These are phyloP conservation scores for Babyrousa celebensis DNA, from an alignment of 2,797 vertebrate genomes.

Conservation along the genomic window DNA sequence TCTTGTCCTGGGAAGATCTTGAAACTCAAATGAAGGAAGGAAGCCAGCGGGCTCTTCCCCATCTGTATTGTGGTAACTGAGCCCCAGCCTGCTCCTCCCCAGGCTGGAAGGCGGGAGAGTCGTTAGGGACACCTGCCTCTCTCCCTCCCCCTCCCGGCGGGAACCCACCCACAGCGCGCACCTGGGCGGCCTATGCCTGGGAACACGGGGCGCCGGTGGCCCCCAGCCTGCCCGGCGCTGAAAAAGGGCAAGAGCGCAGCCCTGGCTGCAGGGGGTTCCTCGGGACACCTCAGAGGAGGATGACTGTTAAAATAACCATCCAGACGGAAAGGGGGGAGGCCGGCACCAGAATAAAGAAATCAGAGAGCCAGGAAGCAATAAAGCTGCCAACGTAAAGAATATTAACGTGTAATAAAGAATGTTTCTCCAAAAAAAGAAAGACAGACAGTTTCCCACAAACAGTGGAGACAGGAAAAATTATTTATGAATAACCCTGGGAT, in stretches of 20 bases:
- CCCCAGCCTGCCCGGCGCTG: neutral
- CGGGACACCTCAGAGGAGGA: neutral
- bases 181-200: slow-evolving; percentile 69
- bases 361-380: neutral
- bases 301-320: slow-evolving; percentile 43
- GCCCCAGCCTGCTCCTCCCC: slow-evolving; percentile 23
- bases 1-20: slow-evolving; percentile 11
- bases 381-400: neutral
- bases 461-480: neutral
- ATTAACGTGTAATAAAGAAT: neutral
- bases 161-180: slow-evolving; percentile 56
- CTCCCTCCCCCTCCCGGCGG: slow-evolving; percentile 1
- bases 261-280: rapidly evolving
- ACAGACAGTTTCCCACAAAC: neutral
- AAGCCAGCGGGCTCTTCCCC: neutral
- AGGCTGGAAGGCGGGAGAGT: slow-evolving; percentile 68
- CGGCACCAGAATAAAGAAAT: slow-evolving; percentile 4
- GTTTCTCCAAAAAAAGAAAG: neutral
- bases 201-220: neutral
- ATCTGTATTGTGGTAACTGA: slow-evolving; percentile 66
- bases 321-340: neutral
- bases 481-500: neutral
- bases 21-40: neutral
- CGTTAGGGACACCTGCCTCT: slow-evolving; percentile 84
- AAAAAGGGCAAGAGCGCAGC: neutral